phyloP scores from a whole-genome alignment of 2,888 invertebrate species.

The Neria commutata region DNA sequence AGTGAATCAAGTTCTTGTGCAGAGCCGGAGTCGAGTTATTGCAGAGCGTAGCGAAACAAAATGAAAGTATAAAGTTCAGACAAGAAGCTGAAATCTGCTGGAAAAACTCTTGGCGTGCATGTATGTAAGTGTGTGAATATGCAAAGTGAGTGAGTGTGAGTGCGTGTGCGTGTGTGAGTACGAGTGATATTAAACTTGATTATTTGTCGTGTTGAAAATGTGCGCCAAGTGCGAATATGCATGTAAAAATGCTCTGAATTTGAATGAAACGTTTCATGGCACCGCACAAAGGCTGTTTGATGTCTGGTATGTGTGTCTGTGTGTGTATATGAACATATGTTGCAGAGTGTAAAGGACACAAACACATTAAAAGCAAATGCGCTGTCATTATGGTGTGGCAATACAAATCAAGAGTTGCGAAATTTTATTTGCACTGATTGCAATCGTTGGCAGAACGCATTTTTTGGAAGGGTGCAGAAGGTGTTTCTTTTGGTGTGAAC shows the following conservation, averaged over 20 bases:
- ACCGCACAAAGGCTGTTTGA: too few relatives aligned
- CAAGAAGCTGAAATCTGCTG: neutral
- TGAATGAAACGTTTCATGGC: too few relatives aligned
- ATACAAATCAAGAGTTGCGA: constrained; percentile 1
- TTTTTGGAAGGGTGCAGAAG: too few relatives aligned
- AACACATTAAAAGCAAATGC: constrained; percentile 1
- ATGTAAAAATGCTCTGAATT: neutral
- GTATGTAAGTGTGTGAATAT: neutral
- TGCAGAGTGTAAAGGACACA: neutral
- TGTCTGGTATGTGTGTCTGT: too few relatives aligned
- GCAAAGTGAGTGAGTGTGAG: too few relatives aligned
- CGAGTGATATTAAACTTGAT: neutral
- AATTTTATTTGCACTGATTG: constrained; percentile 3
- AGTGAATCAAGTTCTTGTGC: neutral
- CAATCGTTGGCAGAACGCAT: neutral
- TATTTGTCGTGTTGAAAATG: neutral
- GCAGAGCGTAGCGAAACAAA: too few relatives aligned
- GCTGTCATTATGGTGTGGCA: constrained; percentile 6
- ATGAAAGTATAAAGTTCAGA: too few relatives aligned
- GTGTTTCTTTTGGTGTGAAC: neutral
- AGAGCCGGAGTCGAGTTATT: neutral
- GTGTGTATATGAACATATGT: too few relatives aligned
- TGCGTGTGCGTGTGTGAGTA: neutral
- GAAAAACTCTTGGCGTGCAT: neutral
- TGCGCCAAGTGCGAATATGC: neutral